Percentiles rank a stretch among this genome's conserved stretches.
Evolutionary conservation across 2,888 invertebrate species (phyloP).

Genomic region (Xiphydria camelus): DNA sequence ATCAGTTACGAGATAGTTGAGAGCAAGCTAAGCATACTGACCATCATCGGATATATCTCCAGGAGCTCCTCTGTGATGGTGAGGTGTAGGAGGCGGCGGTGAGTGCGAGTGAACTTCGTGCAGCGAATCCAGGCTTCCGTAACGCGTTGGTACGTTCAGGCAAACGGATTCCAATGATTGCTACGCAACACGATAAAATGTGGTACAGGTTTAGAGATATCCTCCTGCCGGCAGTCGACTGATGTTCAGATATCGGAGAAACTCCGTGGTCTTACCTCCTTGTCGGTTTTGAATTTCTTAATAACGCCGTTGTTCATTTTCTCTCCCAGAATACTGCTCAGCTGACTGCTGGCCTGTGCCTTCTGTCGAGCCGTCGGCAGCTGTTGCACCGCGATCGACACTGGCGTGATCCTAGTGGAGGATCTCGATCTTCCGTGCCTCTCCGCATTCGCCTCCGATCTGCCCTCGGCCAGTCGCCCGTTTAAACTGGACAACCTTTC

Average conservation of each 20-base stretch:
- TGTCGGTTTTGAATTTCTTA: conserved; percentile 57
- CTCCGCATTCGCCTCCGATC: conserved; percentile 25
- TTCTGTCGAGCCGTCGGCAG: conserved; percentile 40
- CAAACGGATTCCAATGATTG: conserved; percentile 37
- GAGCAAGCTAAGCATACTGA: too few species aligned
- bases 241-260: too few species aligned
- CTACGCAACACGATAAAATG: conserved; percentile 32
- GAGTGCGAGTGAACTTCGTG: conserved; percentile 55
- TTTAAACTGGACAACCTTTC: conserved; percentile 38
- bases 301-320: conserved; percentile 50
- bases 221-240: too few species aligned
- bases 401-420: conserved; percentile 32
- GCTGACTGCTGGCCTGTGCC: conserved; percentile 38
- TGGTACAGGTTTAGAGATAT: too few species aligned
- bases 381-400: conserved; percentile 46
- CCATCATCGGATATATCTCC: conserved; percentile 58
- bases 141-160: conserved; percentile 45
- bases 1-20: too few species aligned
- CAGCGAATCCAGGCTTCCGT: conserved; percentile 64
- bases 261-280: too few species aligned
- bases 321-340: conserved; percentile 36
- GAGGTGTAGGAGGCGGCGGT: conserved; percentile 48
- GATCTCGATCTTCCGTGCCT: conserved; percentile 34
- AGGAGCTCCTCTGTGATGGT: conserved; percentile 44
- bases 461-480: conserved; percentile 34